These are phyloP conservation scores for Acipenser ruthenus DNA, from an alignment of 2,797 vertebrate species.

Conservation along the genomic window DNA sequence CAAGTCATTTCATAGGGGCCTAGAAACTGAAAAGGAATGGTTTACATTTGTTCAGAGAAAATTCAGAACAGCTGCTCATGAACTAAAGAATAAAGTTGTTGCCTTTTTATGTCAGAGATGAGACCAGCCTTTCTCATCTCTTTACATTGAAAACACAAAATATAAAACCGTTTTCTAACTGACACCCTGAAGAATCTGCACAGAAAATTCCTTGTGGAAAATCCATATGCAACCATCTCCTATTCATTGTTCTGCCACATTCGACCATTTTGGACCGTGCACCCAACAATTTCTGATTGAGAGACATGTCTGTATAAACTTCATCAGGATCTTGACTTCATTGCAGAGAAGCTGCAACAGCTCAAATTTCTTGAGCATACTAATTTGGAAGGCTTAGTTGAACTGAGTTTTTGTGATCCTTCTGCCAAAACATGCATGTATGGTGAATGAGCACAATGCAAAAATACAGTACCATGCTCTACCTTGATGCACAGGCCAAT, in stretches of 20 bases:
- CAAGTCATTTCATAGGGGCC: too few relatives aligned
- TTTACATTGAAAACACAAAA: constrained; percentile 13
- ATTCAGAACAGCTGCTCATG: constrained; percentile 12
- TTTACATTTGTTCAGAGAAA: constrained; percentile 7
- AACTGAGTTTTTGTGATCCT: constrained; percentile 14
- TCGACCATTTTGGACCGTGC: too few relatives aligned
- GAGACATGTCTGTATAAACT: too few relatives aligned
- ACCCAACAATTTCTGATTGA: too few relatives aligned
- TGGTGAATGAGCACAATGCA: constrained; percentile 17
- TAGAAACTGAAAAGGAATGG: too few relatives aligned
- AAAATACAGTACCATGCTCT: constrained; percentile 14
- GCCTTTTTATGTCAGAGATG: constrained; percentile 18
- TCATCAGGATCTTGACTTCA: too few relatives aligned
- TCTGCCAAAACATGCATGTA: constrained; percentile 21
- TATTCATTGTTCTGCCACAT: constrained; percentile 7
- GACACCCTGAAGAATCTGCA: constrained; percentile 19
- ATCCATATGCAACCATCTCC: constrained; percentile 17
- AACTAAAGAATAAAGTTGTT: constrained; percentile 16
- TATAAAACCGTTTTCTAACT: constrained; percentile 19
- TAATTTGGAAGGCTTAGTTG: constrained; percentile 17
- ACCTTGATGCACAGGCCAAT: constrained; percentile 11
- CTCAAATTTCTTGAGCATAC: too few relatives aligned
- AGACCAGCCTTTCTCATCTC: constrained; percentile 13
- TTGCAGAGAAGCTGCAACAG: too few relatives aligned
- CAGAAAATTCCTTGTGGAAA: constrained; percentile 18